Percentiles rank a stretch among this genome's conserved stretches.
phyloP scores from a whole-genome alignment of 2,888 invertebrate species.

The Leucania comma region DNA sequence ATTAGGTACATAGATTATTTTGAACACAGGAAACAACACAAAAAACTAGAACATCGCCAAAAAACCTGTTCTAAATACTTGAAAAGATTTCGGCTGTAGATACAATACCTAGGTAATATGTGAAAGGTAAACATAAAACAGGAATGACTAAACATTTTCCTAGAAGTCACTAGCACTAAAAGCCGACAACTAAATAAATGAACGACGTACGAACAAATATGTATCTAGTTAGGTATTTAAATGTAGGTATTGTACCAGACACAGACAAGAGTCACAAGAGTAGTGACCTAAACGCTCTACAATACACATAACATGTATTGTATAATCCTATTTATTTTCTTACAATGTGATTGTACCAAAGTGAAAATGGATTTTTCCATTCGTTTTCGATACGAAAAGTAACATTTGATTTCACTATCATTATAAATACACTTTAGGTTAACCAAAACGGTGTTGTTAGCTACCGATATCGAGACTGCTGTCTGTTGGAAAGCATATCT shows the following conservation, averaged over 20 bases:
- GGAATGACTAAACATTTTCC: slow-evolving; percentile 45
- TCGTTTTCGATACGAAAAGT: slow-evolving; percentile 14
- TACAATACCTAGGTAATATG: neutral
- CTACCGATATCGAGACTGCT: neutral
- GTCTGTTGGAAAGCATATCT: neutral
- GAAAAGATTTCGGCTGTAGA: slow-evolving; percentile 11
- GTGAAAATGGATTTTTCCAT: slow-evolving; percentile 17
- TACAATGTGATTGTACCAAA: slow-evolving; percentile 20
- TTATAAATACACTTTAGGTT: neutral
- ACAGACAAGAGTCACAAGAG: slow-evolving; percentile 22
- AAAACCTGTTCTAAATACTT: neutral
- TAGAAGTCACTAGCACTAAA: slow-evolving; percentile 43
- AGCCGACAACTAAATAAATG: slow-evolving; percentile 48
- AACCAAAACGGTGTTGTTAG: neutral
- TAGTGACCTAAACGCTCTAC: slow-evolving; percentile 34
- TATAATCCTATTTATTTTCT: neutral
- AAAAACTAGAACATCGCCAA: neutral
- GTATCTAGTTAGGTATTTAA: slow-evolving; percentile 27
- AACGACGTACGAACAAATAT: slow-evolving; percentile 51
- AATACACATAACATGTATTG: neutral
- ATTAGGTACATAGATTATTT: neutral
- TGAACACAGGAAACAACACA: neutral
- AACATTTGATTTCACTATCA: neutral
- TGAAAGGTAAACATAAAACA: slow-evolving; percentile 18
- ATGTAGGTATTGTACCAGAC: slow-evolving; percentile 32